Evolutionary conservation across 2,888 invertebrate genomes (phyloP), one percentile per base, ranked within the genome.

Genomic region (Notocelia uddmanniana): DNA sequence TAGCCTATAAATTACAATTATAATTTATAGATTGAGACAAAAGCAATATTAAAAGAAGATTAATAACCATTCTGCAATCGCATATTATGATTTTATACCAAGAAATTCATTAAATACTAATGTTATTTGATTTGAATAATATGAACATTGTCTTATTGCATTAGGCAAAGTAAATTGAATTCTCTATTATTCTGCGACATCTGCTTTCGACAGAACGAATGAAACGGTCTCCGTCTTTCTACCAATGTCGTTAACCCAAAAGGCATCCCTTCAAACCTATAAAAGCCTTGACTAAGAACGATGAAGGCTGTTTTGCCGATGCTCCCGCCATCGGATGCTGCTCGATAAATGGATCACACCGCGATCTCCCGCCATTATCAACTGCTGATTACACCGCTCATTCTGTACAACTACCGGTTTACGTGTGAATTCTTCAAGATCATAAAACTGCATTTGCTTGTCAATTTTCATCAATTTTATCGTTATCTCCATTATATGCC

Each of bases 361-460:
- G 75, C 73, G 52, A 74, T 76, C 75, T 76, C 69, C 72, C 41
- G 75, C 76, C 76, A 81, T 80, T 78, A 81, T 79, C 78, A 74
- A 69, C 76, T 75, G 73, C 76, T 78, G 78, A 81, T 80, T 81
- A 78, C 70, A 76, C 74, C 76, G 66, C 73, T 68, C 60, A 74
- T 70, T 76, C 64, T 67, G 69, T 58, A 55, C 23, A 75, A 74
- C 60, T 70, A 62, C 66, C 34, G 21, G 52, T 66, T 31, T 57
- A 21, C 41, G 70, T 59, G 68, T 23, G 52, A 60, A 68, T 68
- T 63, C 52, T 52, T 45, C 18, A 48, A 62, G 15, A 11, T 45
- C 55, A 55, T 52, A 21, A 52, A 34, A 50, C 50, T n/a, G 52
- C 50, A n/a, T 31, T 11, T 18, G 18, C 50, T 50, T 26, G 63